Base-by-base conservation (phyloP, 2,113 vertebrate genomes). In the Gallinago media region DNA sequence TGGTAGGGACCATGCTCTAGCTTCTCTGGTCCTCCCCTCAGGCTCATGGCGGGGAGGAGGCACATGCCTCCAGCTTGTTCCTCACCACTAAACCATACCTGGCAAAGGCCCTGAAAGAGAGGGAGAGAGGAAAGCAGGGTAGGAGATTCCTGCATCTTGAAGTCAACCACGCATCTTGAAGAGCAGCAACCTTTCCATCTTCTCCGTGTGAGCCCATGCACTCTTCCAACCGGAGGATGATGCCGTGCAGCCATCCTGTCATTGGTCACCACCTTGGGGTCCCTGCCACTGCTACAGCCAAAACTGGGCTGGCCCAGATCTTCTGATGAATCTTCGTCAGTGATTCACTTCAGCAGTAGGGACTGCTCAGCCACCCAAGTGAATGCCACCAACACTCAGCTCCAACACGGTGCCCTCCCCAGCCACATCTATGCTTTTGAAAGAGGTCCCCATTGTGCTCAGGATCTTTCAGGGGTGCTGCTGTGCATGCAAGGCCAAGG, bases 111-210 rank as follows among this genome's bases (percentile, higher is more conserved):
- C 96, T 95, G 95, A 93, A 94, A 95, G 88, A 96, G 79, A 96
- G 94, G 96, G 92, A 97, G 91, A 96, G 92, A 97, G 95, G 92
- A 97, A 77, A 95, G 95, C 95, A 94, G 91, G 83, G 95, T 92
- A 94, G 95, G 83, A 95, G 91, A 95, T 89, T 94, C 92, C 94
- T 3, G 13, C 75, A 62, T 11, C 38, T 38, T 38, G 38, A 38
- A 38, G 18, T 58, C 92, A 31, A 92, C 83, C 61, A 55, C 0
- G 5, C 1, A 4, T 54, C 92, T 66, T 77, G 91, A 87, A 21
- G 67, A 77, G 88, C 54, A 73, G 80, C 21, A 11, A 59, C 31
- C 9, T 54, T 68, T n/a, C 67, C 12, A 3, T 93, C 94, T 95
- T 88, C 90, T 95, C 73, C 8, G 7, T 1, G 3, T 1, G 14